Base-by-base conservation (phyloP, 64 coral and sea anemone species). In the Montipora cactus region DNA sequence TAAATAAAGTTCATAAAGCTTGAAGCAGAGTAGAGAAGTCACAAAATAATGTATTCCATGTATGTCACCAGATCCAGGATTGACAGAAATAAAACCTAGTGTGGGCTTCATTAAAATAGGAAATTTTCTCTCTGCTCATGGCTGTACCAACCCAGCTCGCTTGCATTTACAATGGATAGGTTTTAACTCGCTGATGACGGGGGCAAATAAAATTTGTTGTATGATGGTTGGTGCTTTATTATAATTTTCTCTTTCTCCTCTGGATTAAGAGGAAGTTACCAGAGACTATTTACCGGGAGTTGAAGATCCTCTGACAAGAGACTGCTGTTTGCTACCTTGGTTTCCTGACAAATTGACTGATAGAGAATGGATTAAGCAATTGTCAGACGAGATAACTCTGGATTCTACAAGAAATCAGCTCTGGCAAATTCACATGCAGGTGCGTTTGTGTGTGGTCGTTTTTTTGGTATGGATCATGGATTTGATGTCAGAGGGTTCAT, bases 281-380 rank as follows among this genome's bases (percentile, higher is more conserved):
- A 87, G 91, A 20, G 91, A 98, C 67, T 98, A 95, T 83, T 18
- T 93, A 14, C 80, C 81, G 59, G 82, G 67, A 3, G 79, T 95
- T n/a, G 83, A 91, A 67, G 97, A 98, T 19, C 91, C 94, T 1
- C 18, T 88, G 15, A 21, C 88, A 23, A 93, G 97, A 49, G 87
- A 87, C 0, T 89, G 91, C 6, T 90, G 82, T 59, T 59, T 98
- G 74, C 79, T 95, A 18, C 94, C 94, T 64, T 98, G 97, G 97
- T 91, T 92, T 16, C 94, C 81, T 48, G 81, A 84, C 1, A 84
- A 84, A 19, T 10, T 84, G 61, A 68, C 59, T 67, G 81, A 84
- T 44, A 47, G 67, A 69, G 62, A 84, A n/a, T 84, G 81, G 81
- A 18, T 69, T 11, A 48, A 69, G 16, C 59, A 84, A 10, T 69